Conservation (phyloP, 2,888 invertebrate genomes). For the Megastigmus dorsalis region DNA sequence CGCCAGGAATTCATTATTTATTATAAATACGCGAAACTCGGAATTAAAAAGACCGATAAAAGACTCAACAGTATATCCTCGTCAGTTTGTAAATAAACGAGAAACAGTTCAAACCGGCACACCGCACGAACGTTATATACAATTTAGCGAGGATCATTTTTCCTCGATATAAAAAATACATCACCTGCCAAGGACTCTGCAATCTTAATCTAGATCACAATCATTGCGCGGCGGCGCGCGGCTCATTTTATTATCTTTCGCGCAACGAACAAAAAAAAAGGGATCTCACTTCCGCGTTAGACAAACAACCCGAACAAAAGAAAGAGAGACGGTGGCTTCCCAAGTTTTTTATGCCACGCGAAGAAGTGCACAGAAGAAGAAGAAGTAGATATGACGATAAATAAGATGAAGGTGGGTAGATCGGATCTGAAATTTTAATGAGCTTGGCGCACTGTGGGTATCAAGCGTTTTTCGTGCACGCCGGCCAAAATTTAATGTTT, state of each 20-base stretch:
- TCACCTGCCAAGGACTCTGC: too few relatives aligned
- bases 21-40: too few relatives aligned
- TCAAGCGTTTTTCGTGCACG: constrained; percentile 2
- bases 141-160: too few relatives aligned
- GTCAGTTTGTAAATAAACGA: too few relatives aligned
- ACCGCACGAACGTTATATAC: too few relatives aligned
- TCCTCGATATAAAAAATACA: too few relatives aligned
- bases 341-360: constrained; percentile 29
- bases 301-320: constrained; percentile 6
- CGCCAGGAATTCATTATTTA: too few relatives aligned
- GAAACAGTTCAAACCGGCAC: too few relatives aligned
- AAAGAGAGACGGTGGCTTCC: constrained; percentile 20
- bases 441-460: too few relatives aligned
- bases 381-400: constrained; percentile 35
- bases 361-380: constrained; percentile 9
- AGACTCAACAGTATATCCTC: too few relatives aligned
- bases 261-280: constrained; percentile 9
- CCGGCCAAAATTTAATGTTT: constrained; percentile 9
- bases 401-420: constrained; percentile 29
- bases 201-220: constrained; percentile 37
- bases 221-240: not conserved
- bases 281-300: constrained; percentile 38
- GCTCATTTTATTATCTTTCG: constrained; percentile 7
- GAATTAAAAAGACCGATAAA: too few relatives aligned
- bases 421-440: constrained; percentile 44